A percentile compares a stretch with the other conserved stretches of the same genome.
Conservation (phyloP, 2,797 vertebrate species). For the Brotula barbata region DNA sequence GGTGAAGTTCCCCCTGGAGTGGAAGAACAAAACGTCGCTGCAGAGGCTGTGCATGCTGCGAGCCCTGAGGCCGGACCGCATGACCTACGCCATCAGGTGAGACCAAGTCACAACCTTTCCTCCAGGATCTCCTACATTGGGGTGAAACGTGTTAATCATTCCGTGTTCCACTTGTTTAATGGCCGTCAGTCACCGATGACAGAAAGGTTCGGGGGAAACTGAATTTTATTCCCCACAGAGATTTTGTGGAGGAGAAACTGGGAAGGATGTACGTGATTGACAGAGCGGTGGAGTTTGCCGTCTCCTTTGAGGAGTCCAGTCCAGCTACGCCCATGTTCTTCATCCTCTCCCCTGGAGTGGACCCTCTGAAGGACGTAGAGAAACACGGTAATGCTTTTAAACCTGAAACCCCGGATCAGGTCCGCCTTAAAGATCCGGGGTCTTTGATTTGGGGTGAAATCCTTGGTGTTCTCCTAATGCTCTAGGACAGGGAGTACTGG, state of each 20-base stretch:
- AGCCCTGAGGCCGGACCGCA: conserved; percentile 88
- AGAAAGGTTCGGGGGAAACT: too few species aligned
- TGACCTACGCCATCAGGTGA: conserved; percentile 90
- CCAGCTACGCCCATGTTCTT: conserved; percentile 93
- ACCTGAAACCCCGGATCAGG: too few species aligned
- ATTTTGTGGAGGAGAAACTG: conserved; percentile 94
- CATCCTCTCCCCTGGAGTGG: conserved; percentile 95
- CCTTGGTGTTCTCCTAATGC: too few species aligned
- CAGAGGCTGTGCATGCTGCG: conserved; percentile 94
- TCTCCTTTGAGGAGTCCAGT: conserved; percentile 92
- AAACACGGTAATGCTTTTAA: conserved; percentile 82
- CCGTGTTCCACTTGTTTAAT: too few species aligned
- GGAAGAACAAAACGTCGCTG: conserved; percentile 90
- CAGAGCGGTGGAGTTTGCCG: conserved; percentile 88
- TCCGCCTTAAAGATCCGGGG: too few species aligned
- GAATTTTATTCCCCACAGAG: conserved; percentile 74
- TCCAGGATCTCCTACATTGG: too few species aligned
- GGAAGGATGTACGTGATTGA: conserved; percentile 88
- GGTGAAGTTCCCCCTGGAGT: conserved; percentile 94
- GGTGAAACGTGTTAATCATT: too few species aligned
- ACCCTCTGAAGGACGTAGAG: conserved; percentile 97
- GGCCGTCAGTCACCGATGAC: too few species aligned
- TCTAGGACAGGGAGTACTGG: too few species aligned
- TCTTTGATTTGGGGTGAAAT: too few species aligned
- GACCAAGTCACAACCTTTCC: conserved; percentile 10